Base-by-base conservation (phyloP, 2,888 invertebrate genomes). In the Ctena decussata region DNA sequence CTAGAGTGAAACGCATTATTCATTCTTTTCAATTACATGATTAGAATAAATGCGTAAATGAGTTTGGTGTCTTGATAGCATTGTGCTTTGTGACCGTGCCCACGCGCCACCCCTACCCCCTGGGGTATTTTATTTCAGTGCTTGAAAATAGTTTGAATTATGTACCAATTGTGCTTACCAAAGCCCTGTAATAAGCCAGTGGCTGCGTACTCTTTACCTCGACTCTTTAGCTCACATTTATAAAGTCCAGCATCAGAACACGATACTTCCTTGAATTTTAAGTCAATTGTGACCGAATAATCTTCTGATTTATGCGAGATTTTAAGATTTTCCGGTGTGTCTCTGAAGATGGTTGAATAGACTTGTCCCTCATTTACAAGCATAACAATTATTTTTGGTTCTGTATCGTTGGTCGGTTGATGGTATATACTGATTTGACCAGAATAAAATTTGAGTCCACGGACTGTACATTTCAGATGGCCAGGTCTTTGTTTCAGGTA, bases 191-290 rank as follows among this genome's bases (percentile, higher is more conserved):
- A 27, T 37, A 65, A 72, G 18, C 80, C 80, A 18, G 44, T 70
- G 18, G 60, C 84, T n/a, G 73, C 30, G 41, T 39, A 72, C 27
- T 27, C 18, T 18, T 46, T 41, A n/a, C 57, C 80, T 24, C 24
- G 46, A 12, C 69, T 76, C 57, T 77, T 65, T 0, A 70, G 76
- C 44, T 73, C 73, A 39, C 84, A 84, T 1, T n/a, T 71, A 44
- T 80, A 84, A 24, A 37, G 12, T 21, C 84, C 84, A 8, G 60
- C 74, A 65, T 84, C 84, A 15, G 35, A 21, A 65, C 84, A 84
- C 15, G 49, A 21, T 15, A 84, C 73, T 32, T 39, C n/a, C 0
- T 71, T 77, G 37, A 84, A 84, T 21, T 72, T 84, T 18, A 84
- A 32, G 12, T 70, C 53, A 12, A 84, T 65, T 1, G 30, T 73